A percentile compares a stretch with the other conserved stretches of the same genome.
Evolutionary conservation across 2,888 invertebrate species (phyloP).

Genomic region (Philhelius pedissequus): DNA sequence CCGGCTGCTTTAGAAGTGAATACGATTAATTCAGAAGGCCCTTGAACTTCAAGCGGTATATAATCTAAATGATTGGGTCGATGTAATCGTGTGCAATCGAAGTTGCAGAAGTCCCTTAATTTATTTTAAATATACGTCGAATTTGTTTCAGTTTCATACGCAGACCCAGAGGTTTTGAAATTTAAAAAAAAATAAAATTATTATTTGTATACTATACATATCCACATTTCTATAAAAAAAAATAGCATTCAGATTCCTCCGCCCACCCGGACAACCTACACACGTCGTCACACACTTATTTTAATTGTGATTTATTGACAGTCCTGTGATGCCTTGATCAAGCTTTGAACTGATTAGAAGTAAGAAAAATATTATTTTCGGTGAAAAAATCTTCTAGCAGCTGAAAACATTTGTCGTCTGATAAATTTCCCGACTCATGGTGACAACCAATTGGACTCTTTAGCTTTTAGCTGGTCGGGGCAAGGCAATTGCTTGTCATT

Average conservation of each 20-base stretch:
- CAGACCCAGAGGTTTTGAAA: no score
- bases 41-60: no score
- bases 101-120: no score
- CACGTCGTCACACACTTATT: not conserved
- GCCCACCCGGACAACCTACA: not conserved
- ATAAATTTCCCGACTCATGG: conserved; percentile 47
- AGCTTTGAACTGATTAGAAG: conserved; percentile 46
- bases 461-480: conserved; percentile 36
- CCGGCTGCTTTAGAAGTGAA: no score
- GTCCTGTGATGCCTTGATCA: not conserved
- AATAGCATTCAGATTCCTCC: not conserved
- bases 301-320: conserved; percentile 58
- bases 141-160: no score
- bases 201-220: not conserved
- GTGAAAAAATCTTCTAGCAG: conserved; percentile 51
- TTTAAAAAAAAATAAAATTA: not conserved
- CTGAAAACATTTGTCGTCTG: conserved; percentile 63
- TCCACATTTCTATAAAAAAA: not conserved
- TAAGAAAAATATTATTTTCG: not conserved
- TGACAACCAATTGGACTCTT: conserved; percentile 58
- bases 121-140: no score
- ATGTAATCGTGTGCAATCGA: no score
- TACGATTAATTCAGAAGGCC: no score
- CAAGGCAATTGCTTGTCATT: conserved; percentile 57
- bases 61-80: no score